These are phyloP conservation scores for Apistogramma diplotaenia DNA, from an alignment of 2,113 vertebrate genomes.

Conservation along the genomic window DNA sequence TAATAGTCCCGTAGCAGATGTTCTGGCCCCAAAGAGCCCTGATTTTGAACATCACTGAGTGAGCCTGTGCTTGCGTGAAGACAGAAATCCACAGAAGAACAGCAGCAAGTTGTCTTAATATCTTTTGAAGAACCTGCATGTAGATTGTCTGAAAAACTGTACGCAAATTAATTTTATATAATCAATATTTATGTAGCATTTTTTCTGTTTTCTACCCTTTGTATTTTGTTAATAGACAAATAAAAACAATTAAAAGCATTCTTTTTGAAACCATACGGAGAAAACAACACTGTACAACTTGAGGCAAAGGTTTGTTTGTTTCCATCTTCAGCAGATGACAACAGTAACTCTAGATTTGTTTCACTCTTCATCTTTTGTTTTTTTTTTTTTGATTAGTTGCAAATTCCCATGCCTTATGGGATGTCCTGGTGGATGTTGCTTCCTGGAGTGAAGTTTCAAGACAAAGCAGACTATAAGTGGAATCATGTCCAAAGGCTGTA, in stretches of 20 bases:
- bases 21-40: neutral
- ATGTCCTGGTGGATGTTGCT: neutral
- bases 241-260: neutral
- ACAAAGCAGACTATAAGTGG: neutral
- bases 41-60: neutral
- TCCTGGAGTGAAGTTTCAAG: neutral
- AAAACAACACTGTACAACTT: neutral
- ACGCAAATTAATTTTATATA: neutral
- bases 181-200: neutral
- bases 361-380: neutral
- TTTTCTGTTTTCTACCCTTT: neutral
- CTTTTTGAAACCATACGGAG: neutral
- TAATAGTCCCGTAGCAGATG: neutral
- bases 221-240: neutral
- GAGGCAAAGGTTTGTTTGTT: neutral
- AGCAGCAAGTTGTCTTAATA: neutral
- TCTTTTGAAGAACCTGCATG: neutral
- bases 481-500: neutral
- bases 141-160: neutral
- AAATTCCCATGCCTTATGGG: neutral
- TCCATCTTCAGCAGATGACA: neutral
- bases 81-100: neutral
- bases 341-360: neutral
- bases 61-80: neutral
- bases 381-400: neutral